phyloP scores from a whole-genome alignment of 1,140 invertebrate genomes.

The Hydropsyche tenuis region DNA sequence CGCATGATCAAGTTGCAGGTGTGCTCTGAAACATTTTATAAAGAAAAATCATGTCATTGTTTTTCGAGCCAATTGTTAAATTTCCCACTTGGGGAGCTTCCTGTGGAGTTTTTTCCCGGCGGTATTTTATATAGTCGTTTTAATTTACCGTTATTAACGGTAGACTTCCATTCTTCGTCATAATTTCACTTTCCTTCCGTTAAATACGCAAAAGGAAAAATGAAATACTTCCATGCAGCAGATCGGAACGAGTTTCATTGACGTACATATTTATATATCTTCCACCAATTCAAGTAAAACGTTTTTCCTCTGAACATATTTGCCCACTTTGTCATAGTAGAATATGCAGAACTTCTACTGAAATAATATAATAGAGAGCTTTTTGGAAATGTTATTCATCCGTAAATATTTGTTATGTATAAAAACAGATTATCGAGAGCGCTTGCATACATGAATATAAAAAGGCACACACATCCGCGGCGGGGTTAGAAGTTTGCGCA shows the following conservation, averaged over 20 bases:
- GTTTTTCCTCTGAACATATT: too few relatives aligned
- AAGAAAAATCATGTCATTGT: conserved; percentile 30
- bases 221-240: background rate
- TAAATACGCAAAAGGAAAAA: conserved; percentile 4
- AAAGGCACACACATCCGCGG: too few relatives aligned
- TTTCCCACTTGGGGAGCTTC: conserved; percentile 27
- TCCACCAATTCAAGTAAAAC: background rate
- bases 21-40: conserved; percentile 10
- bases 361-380: too few relatives aligned
- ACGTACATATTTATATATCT: background rate
- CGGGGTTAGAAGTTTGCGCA: too few relatives aligned
- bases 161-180: conserved; percentile 25
- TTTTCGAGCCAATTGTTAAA: conserved; percentile 42
- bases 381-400: conserved; percentile 1
- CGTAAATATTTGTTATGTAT: conserved; percentile 5
- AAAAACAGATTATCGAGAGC: too few relatives aligned
- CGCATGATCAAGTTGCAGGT: background rate
- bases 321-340: background rate
- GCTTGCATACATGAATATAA: too few relatives aligned
- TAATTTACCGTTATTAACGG: conserved; percentile 41
- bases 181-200: conserved; percentile 32
- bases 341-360: too few relatives aligned
- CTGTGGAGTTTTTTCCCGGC: conserved; percentile 6
- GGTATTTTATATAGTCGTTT: conserved; percentile 30
- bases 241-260: too few relatives aligned